Base-by-base conservation (phyloP, 2,797 vertebrate species). In the Helicolenus hilgendorfi region DNA sequence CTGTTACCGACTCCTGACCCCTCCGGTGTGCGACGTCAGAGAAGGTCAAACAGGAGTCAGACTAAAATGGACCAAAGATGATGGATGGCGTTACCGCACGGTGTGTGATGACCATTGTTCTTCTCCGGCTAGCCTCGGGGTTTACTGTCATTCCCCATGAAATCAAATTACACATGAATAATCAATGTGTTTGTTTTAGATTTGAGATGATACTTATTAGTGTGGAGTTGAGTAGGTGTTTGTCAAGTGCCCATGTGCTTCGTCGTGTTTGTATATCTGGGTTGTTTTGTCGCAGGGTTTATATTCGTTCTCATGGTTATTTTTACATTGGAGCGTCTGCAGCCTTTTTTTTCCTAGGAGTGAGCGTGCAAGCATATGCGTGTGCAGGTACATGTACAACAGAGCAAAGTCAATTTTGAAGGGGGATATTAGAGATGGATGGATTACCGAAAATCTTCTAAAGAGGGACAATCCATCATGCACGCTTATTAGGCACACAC, bases 401-500 rank as follows among this genome's bases (percentile, higher is more conserved):
- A 85, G 91, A 93, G 95, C 88, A 94, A 91, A 92, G 92, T 92
- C 93, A 89, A 93, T 95, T 95, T 95, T 94, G 89, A 95, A 94
- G 92, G 83, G 85, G 87, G 90, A 93, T 96, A 96, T 96, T 95
- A 94, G 91, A 96, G 96, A 96, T 96, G 94, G 96, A 96, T 96
- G 95, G 97, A 97, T 96, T 96, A 96, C 94, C 9, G 88, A 94
- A 95, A 95, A 92, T 96, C 92, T 96, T 90, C 91, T 96, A 96
- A 97, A 95, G 92, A 95, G 94, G 91, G 92, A 95, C 95, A 92
- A 96, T 97, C 96, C 94, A 96, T 96, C 95, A 96, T 95, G 87
- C 91, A 94, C 89, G 93, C 95, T 94, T 96, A 96, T 96, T 96
- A 96, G 95, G 89, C 94, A 89, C 94, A 95, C 90, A 84, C 83